Conservation (phyloP, 2,888 invertebrate genomes). For the Eupithecia subfuscata region DNA sequence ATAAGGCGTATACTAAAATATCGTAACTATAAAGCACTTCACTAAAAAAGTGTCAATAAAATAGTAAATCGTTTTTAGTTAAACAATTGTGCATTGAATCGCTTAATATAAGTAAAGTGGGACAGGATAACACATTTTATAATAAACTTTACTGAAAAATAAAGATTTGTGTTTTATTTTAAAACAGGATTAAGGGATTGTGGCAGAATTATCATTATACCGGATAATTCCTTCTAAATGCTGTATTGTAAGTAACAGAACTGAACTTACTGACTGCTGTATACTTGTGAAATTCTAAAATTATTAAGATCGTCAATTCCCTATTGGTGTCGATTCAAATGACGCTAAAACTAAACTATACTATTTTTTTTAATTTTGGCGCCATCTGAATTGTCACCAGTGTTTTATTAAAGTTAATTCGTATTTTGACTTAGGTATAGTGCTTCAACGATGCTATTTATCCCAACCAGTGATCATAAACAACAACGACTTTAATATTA, state of each 20-base stretch:
- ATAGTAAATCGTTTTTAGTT: conserved; percentile 5
- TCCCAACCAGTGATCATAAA: not conserved
- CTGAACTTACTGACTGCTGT: not conserved
- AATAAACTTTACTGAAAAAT: not conserved
- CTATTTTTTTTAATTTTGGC: too few relatives aligned
- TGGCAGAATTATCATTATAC: not conserved
- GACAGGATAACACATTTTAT: conserved; percentile 64
- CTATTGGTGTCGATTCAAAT: not conserved
- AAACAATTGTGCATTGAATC: conserved; percentile 48
- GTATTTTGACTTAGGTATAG: not conserved
- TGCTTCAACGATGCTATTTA: not conserved
- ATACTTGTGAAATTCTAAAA: not conserved
- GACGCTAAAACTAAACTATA: too few relatives aligned
- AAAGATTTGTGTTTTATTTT: not conserved
- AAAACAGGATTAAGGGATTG: not conserved
- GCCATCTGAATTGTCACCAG: too few relatives aligned
- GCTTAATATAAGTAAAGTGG: conserved; percentile 45
- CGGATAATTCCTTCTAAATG: not conserved
- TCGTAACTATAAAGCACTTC: conserved; percentile 9
- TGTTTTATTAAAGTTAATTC: not conserved
- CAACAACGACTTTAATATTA: not conserved
- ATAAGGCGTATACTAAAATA: conserved; percentile 7
- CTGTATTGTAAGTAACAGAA: not conserved
- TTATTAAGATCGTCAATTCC: not conserved
- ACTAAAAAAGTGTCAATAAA: conserved; percentile 6